These are phyloP conservation scores for Myodes glareolus DNA, from an alignment of 2,113 vertebrate genomes.

Conservation along the genomic window DNA sequence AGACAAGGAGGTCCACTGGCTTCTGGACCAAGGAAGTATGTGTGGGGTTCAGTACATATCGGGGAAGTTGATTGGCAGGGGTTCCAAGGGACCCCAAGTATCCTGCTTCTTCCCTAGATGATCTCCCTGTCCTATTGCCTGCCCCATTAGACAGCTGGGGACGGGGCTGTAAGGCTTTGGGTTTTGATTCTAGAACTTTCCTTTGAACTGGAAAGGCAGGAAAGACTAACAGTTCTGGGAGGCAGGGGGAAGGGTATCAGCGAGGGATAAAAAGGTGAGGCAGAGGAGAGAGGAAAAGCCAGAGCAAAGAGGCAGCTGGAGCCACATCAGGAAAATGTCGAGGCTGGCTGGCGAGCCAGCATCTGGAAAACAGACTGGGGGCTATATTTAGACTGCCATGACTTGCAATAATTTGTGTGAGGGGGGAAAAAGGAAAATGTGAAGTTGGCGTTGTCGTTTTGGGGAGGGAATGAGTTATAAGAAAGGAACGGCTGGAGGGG, in stretches of 20 bases:
- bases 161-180: neutral
- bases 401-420: constrained; percentile 87
- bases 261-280: constrained; percentile 42
- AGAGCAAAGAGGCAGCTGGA: constrained; percentile 82
- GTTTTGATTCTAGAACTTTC: constrained; percentile 51
- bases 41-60: neutral
- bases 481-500: constrained; percentile 70
- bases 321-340: constrained; percentile 78
- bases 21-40: neutral
- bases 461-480: constrained; percentile 81
- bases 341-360: constrained; percentile 78
- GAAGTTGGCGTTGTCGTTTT: constrained; percentile 71
- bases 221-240: constrained; percentile 21
- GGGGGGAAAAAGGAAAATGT: constrained; percentile 71
- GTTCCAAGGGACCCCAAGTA: neutral
- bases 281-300: constrained; percentile 61
- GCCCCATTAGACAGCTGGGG: neutral
- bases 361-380: constrained; percentile 88
- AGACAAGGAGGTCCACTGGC: neutral
- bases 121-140: neutral
- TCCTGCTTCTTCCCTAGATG: neutral
- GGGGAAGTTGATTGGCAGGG: neutral
- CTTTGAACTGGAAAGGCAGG: constrained; percentile 67
- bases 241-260: neutral
- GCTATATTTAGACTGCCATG: constrained; percentile 89